Base-by-base conservation (phyloP, 1,140 invertebrate species). In the Tetragonula clypearis region DNA sequence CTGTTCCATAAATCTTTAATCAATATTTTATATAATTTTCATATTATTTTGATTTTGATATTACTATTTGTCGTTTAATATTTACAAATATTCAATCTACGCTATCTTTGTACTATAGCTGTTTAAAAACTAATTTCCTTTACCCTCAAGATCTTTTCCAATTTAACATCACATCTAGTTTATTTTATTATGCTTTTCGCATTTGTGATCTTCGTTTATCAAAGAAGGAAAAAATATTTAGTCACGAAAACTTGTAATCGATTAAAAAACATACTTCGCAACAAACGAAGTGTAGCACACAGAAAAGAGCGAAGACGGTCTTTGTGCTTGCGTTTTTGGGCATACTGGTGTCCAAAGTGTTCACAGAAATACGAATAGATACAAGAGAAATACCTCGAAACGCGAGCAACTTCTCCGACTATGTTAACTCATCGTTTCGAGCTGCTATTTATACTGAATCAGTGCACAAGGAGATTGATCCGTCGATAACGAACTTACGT, bases 361-460 rank as follows among this genome's bases (percentile, higher is more conserved):
- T 26, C 9, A 17, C 0, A 1, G 23, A 19, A 21, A 15, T 49
- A 58, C 19, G 68, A 23, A 4, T 2, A 26, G 1, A 8, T 15
- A 35, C 30, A 35, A 1, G 0, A 2, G 4, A 15, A n/a, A 26
- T 30, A 30, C 0, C 19, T 17, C 5, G 12, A 19, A 23, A 9
- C 3, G 35, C 30, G 14, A 19, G 15, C 1, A 23, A 3, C 9
- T 53, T 26, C 1, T 26, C 60, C 68, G 53, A 80, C 66, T 80
- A 35, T 35, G 19, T 21, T 9, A 14, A 14, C 21, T 6, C 12
- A 4, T 12, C 55, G 55, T 58, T 26, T 60, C 55, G 14, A 6
- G 2, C 15, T 55, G 15, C 14, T 80, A 80, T 80, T 80, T 80
- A 73, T 82, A 73, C 58, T 12, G 6, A 5, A 30, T 30, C 26